A percentile compares a stretch with the other conserved stretches of the same genome.
Evolutionary conservation across 2,113 vertebrate genomes (phyloP).

Genomic region (Thalassoma bifasciatum): DNA sequence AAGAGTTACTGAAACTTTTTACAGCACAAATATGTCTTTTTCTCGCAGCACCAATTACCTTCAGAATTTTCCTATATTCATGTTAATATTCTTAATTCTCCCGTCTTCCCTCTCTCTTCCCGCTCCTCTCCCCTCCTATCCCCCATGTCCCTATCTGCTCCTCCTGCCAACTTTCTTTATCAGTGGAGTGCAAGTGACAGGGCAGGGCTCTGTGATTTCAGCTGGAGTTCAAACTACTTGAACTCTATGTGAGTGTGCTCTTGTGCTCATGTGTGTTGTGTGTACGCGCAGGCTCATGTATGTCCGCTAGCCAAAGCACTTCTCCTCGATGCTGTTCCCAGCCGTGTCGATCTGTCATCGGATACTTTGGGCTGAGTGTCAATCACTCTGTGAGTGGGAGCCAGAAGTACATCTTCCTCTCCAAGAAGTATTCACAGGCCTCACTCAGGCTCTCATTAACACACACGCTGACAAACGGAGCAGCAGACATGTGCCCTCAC

Average conservation of each 20-base stretch:
- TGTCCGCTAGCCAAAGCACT: constrained; percentile 26
- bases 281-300: not conserved
- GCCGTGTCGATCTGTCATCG: constrained; percentile 64
- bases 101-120: not conserved
- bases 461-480: constrained; percentile 24
- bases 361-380: constrained; percentile 53
- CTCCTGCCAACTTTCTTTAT: constrained; percentile 54
- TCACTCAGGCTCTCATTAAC: constrained; percentile 53
- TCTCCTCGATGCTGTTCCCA: constrained; percentile 31
- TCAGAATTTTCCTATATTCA: not conserved
- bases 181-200: constrained; percentile 30
- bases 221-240: constrained; percentile 64
- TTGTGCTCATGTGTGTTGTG: constrained; percentile 1
- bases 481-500: constrained; percentile 38
- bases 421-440: constrained; percentile 46
- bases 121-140: not conserved
- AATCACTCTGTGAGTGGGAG: constrained; percentile 57
- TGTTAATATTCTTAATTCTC: not conserved
- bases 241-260: constrained; percentile 17
- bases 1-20: too few species aligned
- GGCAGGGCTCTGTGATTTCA: constrained; percentile 56
- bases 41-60: too few species aligned
- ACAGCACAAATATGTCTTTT: too few species aligned
- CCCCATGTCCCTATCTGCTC: not conserved
- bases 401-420: constrained; percentile 39